Evolutionary conservation across 2,797 vertebrate genomes (phyloP).

Genomic region (Protonibea diacanthus): DNA sequence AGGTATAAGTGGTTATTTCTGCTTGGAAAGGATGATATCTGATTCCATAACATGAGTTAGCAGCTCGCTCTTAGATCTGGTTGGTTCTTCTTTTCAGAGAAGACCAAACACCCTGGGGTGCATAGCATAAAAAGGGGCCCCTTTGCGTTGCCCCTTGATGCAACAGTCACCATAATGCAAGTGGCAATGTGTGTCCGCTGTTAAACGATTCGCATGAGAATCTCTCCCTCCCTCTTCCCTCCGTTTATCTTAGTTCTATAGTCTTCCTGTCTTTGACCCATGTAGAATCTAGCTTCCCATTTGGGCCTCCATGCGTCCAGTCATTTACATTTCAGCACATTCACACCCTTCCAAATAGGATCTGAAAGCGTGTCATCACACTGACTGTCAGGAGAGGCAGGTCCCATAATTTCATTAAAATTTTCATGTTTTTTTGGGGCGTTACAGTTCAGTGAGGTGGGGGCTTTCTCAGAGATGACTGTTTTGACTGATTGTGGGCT

Average conservation of each 20-base stretch:
- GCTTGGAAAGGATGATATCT: slow-evolving; percentile 35
- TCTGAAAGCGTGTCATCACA: slow-evolving; percentile 80
- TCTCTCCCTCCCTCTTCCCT: slow-evolving; percentile 69
- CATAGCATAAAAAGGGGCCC: slow-evolving; percentile 67
- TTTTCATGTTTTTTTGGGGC: slow-evolving; percentile 56
- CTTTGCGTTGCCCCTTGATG: slow-evolving; percentile 79
- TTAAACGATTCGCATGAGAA: slow-evolving; percentile 81
- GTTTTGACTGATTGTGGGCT: slow-evolving; percentile 61
- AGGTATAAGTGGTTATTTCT: slow-evolving; percentile 27
- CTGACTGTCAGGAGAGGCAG: slow-evolving; percentile 69
- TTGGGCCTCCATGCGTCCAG: slow-evolving; percentile 80
- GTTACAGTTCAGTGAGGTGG: slow-evolving; percentile 43
- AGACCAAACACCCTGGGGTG: slow-evolving; percentile 66
- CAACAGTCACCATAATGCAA: slow-evolving; percentile 85
- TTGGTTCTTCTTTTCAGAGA: slow-evolving; percentile 61
- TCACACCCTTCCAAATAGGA: slow-evolving; percentile 76
- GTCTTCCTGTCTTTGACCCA: slow-evolving; percentile 83
- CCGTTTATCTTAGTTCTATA: slow-evolving; percentile 77
- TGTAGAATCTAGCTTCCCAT: slow-evolving; percentile 85
- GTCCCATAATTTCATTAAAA: slow-evolving; percentile 74
- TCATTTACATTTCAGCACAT: slow-evolving; percentile 79
- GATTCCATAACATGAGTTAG: slow-evolving; percentile 75
- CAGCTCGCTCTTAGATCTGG: slow-evolving; percentile 60
- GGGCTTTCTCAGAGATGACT: slow-evolving; percentile 48
- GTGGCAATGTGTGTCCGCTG: slow-evolving; percentile 87